Base-by-base conservation (phyloP, 2,888 invertebrate species). In the Harpagoxenus sublaevis region DNA sequence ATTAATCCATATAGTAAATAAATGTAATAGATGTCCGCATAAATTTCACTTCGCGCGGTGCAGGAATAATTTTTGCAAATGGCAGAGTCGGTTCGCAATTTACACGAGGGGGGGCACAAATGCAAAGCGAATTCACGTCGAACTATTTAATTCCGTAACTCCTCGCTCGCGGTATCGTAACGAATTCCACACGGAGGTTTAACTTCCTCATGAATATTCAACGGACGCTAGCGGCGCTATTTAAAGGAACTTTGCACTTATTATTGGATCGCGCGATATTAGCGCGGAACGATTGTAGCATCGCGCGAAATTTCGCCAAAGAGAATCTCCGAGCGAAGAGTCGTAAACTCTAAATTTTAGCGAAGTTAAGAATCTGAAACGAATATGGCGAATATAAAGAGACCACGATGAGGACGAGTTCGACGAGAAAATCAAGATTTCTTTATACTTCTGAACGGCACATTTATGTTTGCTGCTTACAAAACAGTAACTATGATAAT, bases 151-250 rank as follows among this genome's bases (percentile, higher is more conserved):
- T 86, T 68, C 66, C 84, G 42, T 57, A 83, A 90, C 83, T 85
- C 68, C 51, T 39, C 48, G 35, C 57, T 35, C 35, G 23, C 45
- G 55, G 15, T 63, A 66, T 78, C 83, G 73, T 70, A 71, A 81
- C 79, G 79, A 85, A 87, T 83, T 88, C 81, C 83, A 51, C 57
- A 62, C 51, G 66, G 57, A 60, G 79, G 79, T 87, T 88, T 77
- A 66, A 88, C 79, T 78, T 35, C 39, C 66, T 84, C 71, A 79
- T 90, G 84, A 89, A 90, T 90, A 89, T 90, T 87, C 79, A 84
- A 75, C 75, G 28, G 51, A 55, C 12, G 70, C 48, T 71, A 60
- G 45, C 42, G 60, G 23, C 55, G 83, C 84, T 86, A 84, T 89
- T 90, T 87, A 87, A 85, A 85, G 74, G 62, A 75, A 82, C 84